phyloP scores from a whole-genome alignment of 2,797 vertebrate species.

The Pseudomugil gertrudae region DNA sequence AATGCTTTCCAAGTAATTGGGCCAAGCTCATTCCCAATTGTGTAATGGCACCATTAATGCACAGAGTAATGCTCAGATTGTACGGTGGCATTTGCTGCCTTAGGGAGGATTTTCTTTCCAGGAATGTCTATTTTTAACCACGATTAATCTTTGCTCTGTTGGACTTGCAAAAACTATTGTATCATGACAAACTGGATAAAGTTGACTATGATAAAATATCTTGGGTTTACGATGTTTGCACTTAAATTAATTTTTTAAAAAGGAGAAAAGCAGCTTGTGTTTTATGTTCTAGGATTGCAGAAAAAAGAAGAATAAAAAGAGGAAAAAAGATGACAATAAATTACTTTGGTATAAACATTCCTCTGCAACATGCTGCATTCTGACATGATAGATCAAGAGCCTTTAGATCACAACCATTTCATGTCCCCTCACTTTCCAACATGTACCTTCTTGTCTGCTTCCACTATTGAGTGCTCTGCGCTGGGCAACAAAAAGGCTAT shows the following conservation, averaged over 20 bases:
- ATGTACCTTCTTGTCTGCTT: constrained; percentile 96
- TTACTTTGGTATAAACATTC: constrained; percentile 66
- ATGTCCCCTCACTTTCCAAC: constrained; percentile 57
- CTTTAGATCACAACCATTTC: constrained; percentile 70
- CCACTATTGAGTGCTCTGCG: constrained; percentile 92
- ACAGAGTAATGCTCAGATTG: neutral
- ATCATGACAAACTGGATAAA: neutral
- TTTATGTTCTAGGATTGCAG: neutral
- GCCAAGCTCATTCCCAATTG: neutral
- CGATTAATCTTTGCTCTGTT: neutral
- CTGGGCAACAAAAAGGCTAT: constrained; percentile 95
- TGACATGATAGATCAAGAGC: constrained; percentile 64
- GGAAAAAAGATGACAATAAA: constrained; percentile 29
- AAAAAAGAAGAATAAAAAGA: neutral
- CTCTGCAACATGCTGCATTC: constrained; percentile 71
- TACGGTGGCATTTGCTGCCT: neutral
- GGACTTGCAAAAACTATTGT: neutral
- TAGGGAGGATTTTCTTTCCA: neutral
- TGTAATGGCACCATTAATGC: neutral
- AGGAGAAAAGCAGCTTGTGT: neutral
- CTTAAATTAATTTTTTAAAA: neutral
- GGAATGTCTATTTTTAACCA: neutral
- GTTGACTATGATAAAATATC: neutral
- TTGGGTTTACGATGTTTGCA: too few relatives aligned
- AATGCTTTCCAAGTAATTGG: neutral